Evolutionary conservation across 2,113 vertebrate genomes (phyloP), one percentile per base, ranked within the genome.

Genomic region (Pelusios castaneus): DNA sequence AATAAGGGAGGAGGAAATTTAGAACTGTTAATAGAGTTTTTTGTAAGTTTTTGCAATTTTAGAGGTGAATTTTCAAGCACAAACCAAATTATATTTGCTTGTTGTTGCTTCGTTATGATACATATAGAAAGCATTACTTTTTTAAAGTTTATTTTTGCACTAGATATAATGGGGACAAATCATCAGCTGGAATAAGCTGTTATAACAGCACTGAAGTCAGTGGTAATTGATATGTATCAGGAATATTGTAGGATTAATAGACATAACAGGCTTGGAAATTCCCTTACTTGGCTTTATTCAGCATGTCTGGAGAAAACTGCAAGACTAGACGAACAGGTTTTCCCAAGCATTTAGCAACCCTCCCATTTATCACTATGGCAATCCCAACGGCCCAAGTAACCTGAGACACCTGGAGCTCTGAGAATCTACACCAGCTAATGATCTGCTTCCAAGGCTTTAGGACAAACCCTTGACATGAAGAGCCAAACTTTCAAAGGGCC

Each of bases 371-470:
- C n/a, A n/a, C n/a, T n/a, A n/a, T n/a, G n/a, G n/a, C n/a, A n/a
- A n/a, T n/a, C n/a, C n/a, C n/a, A n/a, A n/a, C n/a, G n/a, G n/a
- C n/a, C n/a, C n/a, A n/a, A n/a, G n/a, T n/a, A n/a, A n/a, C n/a
- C n/a, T n/a, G n/a, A n/a, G n/a, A n/a, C n/a, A n/a, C n/a, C n/a
- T 70, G 63, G 9, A 70, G n/a, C 63, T 38, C 55, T 85, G 76
- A 78, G 0, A 0, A 21, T 25, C 2, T 60, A 58, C 3, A 0
- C 27, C 45, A 70, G 5, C n/a, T 55, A 54, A 78, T 41, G 16
- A 29, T 91, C 80, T 92, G 10, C 19, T 54, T n/a, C 49, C 41
- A 67, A 91, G 73, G 70, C 10, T 94, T 80, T 81, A 56, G 55
- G 27, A 31, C 55, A 88, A 34, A 34, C 82, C 24, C 31, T 34